Conservation (phyloP, 2,888 invertebrate species). For the Deilephila porcellus region DNA sequence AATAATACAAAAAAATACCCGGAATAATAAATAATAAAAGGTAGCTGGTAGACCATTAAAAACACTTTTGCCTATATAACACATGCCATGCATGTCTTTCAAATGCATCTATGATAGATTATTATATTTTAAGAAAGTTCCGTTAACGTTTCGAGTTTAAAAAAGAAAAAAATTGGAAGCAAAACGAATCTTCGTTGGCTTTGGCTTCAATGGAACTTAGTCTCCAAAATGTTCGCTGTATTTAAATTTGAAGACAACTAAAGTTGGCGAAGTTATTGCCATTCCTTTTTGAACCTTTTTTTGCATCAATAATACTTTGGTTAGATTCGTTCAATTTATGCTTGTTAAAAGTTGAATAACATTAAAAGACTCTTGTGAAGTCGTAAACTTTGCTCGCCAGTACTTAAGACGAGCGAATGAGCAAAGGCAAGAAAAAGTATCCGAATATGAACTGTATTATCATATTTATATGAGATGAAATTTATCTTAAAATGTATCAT, state of each 20-base stretch:
- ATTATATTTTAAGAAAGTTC: no score
- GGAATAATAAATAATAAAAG: no score
- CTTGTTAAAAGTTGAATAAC: slow-evolving; percentile 44
- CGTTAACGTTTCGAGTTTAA: no score
- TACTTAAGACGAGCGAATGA: slow-evolving; percentile 19
- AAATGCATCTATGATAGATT: no score
- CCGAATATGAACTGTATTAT: not conserved
- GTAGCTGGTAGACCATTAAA: no score
- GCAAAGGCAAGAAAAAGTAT: not conserved
- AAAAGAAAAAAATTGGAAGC: not conserved
- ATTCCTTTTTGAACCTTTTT: slow-evolving; percentile 10
- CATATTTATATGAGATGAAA: not conserved
- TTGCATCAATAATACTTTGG: slow-evolving; percentile 46
- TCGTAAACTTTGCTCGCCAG: slow-evolving; percentile 33
- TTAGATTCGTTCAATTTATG: slow-evolving; percentile 38
- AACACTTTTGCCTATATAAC: no score
- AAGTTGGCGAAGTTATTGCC: slow-evolving; percentile 29
- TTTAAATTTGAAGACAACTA: slow-evolving; percentile 70
- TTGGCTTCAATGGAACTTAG: not conserved
- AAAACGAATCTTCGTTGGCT: not conserved
- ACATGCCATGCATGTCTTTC: no score
- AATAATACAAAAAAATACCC: no score
- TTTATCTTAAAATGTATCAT: no score
- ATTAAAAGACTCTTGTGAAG: slow-evolving; percentile 24
- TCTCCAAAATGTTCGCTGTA: slow-evolving; percentile 63